Percentiles rank a stretch among this genome's conserved stretches.
These are phyloP conservation scores for Steromphala cineraria DNA, from an alignment of 2,888 invertebrate genomes.

Conservation along the genomic window DNA sequence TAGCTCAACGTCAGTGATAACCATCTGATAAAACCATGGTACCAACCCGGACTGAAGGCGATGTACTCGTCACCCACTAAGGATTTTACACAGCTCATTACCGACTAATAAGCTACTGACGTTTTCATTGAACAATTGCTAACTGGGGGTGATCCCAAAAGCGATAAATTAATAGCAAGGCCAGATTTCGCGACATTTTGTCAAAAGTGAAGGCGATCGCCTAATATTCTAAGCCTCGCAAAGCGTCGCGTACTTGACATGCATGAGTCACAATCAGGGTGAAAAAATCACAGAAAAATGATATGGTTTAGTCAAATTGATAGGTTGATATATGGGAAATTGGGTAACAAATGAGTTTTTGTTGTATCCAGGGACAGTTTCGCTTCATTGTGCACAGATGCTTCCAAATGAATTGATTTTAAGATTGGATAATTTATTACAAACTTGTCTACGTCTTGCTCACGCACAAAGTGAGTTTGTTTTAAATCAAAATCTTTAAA, in stretches of 20 bases:
- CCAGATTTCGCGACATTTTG: neutral
- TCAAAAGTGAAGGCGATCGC: neutral
- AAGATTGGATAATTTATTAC: neutral
- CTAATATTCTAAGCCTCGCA: neutral
- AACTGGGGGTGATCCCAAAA: neutral
- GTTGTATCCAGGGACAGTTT: neutral
- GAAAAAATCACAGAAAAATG: slow-evolving; percentile 1
- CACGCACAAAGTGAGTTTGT: neutral
- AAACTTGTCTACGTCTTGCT: neutral
- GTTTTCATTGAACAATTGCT: neutral
- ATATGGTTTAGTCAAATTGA: neutral
- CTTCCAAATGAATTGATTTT: slow-evolving; percentile 4
- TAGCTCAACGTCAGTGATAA: no score
- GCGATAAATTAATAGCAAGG: neutral
- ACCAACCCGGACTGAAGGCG: no score
- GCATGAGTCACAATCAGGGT: neutral
- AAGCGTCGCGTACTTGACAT: neutral
- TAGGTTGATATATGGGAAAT: slow-evolving; percentile 1
- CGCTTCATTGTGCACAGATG: neutral
- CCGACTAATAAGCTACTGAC: neutral
- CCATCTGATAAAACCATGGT: no score
- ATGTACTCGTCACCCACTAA: no score
- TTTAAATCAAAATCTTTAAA: neutral
- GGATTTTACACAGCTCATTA: neutral
- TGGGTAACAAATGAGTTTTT: neutral